phyloP scores from a whole-genome alignment of 2,113 vertebrate species.

The Zeus faber region DNA sequence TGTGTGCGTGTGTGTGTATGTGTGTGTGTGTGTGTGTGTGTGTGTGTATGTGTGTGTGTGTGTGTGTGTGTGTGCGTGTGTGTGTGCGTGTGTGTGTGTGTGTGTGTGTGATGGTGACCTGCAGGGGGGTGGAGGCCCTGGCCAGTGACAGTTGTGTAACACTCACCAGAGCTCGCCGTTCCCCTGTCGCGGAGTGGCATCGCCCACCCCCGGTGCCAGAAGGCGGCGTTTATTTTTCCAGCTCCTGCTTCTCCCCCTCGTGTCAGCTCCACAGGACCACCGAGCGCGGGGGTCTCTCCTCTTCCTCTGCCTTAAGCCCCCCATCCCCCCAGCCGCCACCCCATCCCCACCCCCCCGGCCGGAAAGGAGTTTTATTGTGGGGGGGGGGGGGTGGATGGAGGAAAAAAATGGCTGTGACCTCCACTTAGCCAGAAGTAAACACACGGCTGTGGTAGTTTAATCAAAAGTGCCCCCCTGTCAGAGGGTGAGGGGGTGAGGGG shows the following conservation, averaged over 20 bases:
- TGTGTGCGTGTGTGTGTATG: conserved; percentile 9
- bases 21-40: conserved; percentile 30
- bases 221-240: conserved; percentile 95
- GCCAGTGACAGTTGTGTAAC: conserved; percentile 87
- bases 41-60: conserved; percentile 40
- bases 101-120: conserved; percentile 2
- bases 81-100: conserved; percentile 9
- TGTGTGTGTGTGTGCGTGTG: conserved; percentile 40
- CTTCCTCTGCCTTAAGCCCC: conserved; percentile 63
- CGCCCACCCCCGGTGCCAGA: conserved; percentile 92
- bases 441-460: conserved; percentile 64
- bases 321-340: conserved; percentile 67
- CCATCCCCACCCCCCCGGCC: conserved; percentile 70
- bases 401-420: conserved; percentile 66
- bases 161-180: conserved; percentile 88
- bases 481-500: conserved; percentile 59
- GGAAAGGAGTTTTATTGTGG: conserved; percentile 63
- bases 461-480: conserved; percentile 55
- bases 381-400: background rate
- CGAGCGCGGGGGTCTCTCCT: conserved; percentile 71
- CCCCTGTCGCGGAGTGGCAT: conserved; percentile 83
- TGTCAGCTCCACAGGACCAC: conserved; percentile 83
- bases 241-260: conserved; percentile 78
- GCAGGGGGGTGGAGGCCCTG: conserved; percentile 26
- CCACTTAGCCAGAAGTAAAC: conserved; percentile 71